Percentiles rank a stretch among this genome's conserved stretches.
These are phyloP conservation scores for Rousettus leschenaultii DNA, from an alignment of 2,113 vertebrate species.

Conservation along the genomic window DNA sequence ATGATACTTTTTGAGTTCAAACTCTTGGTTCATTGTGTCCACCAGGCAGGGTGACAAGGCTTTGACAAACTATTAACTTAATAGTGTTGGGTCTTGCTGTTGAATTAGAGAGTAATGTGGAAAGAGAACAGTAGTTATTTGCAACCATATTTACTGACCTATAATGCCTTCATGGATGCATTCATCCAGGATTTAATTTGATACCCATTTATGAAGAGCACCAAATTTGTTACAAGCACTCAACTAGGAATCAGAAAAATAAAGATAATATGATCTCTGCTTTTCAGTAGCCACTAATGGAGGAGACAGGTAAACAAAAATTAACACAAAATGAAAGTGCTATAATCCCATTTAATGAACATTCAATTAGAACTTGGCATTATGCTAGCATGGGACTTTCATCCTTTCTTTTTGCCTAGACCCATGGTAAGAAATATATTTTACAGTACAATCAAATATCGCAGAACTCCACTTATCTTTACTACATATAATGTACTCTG, in stretches of 20 bases:
- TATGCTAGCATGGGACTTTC: background rate
- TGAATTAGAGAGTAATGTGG: background rate
- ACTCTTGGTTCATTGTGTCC: background rate
- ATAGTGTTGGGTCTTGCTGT: background rate
- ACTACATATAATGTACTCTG: background rate
- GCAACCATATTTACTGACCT: conserved; percentile 2
- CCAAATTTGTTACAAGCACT: conserved; percentile 2
- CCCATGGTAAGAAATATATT: background rate
- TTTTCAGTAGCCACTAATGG: conserved; percentile 8
- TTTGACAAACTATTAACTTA: conserved; percentile 11
- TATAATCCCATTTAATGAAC: conserved; percentile 33
- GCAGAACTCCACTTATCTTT: background rate
- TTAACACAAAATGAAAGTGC: conserved; percentile 28
- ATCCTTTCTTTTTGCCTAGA: background rate
- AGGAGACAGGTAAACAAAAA: background rate
- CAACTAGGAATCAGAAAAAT: conserved; percentile 13
- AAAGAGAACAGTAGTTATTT: conserved; percentile 13
- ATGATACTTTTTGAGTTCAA: background rate
- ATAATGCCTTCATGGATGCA: background rate
- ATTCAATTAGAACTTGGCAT: conserved; percentile 1
- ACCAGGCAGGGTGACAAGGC: background rate
- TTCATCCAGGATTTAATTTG: conserved; percentile 28
- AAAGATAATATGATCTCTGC: background rate
- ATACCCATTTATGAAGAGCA: background rate
- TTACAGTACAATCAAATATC: background rate